phyloP scores from a whole-genome alignment of 2,113 vertebrate genomes.

The Carlito syrichta region DNA sequence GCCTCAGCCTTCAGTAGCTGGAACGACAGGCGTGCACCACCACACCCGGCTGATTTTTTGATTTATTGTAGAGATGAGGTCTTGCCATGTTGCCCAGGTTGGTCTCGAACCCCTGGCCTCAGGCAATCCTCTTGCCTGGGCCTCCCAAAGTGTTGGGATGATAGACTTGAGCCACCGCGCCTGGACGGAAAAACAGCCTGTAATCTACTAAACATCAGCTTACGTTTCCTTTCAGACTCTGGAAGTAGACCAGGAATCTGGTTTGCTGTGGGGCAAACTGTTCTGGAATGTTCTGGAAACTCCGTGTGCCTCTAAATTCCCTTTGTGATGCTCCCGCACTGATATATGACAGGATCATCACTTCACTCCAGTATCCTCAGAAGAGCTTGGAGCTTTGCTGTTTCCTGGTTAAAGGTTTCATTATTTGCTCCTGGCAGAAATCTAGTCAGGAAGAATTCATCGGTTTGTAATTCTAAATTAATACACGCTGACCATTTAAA shows the following conservation, averaged over 20 bases:
- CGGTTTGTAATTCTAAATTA: constrained; percentile 72
- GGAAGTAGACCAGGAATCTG: constrained; percentile 36
- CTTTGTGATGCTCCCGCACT: constrained; percentile 33
- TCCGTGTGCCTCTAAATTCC: constrained; percentile 52
- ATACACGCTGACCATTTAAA: constrained; percentile 63
- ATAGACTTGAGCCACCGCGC: too few species aligned
- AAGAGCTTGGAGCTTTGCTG: constrained; percentile 65
- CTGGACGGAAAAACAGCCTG: too few species aligned
- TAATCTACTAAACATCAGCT: constrained; percentile 41
- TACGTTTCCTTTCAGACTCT: constrained; percentile 34
- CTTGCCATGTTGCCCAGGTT: too few species aligned
- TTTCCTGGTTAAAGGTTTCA: constrained; percentile 73
- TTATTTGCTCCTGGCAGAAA: constrained; percentile 70
- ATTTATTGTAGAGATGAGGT: too few species aligned
- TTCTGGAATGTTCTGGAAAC: constrained; percentile 13
- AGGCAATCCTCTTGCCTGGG: too few species aligned
- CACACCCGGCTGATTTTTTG: too few species aligned
- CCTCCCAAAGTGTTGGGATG: too few species aligned
- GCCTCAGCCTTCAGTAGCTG: too few species aligned
- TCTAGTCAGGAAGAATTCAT: constrained; percentile 67
- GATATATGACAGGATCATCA: constrained; percentile 63
- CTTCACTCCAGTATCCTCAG: constrained; percentile 58
- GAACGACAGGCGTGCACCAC: too few species aligned
- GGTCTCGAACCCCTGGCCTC: too few species aligned
- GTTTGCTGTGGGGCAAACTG: constrained; percentile 43